These are phyloP conservation scores for Illadopsis cleaveri DNA, from an alignment of 2,113 vertebrate species.

Conservation along the genomic window DNA sequence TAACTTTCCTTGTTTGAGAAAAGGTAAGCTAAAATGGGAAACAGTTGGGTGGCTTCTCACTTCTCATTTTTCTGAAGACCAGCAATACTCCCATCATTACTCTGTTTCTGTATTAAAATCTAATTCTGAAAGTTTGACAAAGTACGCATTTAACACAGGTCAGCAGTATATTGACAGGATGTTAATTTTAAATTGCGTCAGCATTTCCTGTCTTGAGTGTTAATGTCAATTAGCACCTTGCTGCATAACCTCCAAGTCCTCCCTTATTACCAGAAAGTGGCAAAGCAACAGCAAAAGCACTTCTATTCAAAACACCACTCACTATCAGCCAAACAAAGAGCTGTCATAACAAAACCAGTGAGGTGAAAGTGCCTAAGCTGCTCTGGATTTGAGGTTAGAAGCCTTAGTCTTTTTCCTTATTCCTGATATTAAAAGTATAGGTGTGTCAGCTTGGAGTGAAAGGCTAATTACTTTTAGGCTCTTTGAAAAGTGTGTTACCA, in stretches of 20 bases:
- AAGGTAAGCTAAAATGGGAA: constrained; percentile 1
- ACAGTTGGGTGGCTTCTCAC: background rate
- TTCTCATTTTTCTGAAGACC: background rate
- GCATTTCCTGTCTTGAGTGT: constrained; percentile 65
- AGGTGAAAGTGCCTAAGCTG: constrained; percentile 45
- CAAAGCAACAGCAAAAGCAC: constrained; percentile 46
- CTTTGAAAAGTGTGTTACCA: constrained; percentile 43
- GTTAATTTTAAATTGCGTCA: constrained; percentile 70
- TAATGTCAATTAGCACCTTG: constrained; percentile 66
- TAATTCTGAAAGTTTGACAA: constrained; percentile 50
- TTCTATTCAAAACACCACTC: constrained; percentile 56
- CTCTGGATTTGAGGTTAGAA: constrained; percentile 46
- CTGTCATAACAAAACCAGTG: constrained; percentile 47
- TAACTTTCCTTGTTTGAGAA: background rate
- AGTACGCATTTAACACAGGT: constrained; percentile 35
- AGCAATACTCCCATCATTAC: background rate
- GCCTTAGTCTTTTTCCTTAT: constrained; percentile 33
- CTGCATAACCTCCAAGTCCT: constrained; percentile 61
- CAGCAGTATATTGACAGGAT: constrained; percentile 42
- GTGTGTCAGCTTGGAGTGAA: constrained; percentile 28
- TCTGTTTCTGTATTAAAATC: constrained; percentile 1
- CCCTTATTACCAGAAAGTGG: constrained; percentile 51
- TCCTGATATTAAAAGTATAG: constrained; percentile 47
- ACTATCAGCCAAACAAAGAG: constrained; percentile 57
- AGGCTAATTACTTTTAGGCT: constrained; percentile 59